phyloP scores from a whole-genome alignment of 2,113 vertebrate genomes.

The Leucosticte australis region DNA sequence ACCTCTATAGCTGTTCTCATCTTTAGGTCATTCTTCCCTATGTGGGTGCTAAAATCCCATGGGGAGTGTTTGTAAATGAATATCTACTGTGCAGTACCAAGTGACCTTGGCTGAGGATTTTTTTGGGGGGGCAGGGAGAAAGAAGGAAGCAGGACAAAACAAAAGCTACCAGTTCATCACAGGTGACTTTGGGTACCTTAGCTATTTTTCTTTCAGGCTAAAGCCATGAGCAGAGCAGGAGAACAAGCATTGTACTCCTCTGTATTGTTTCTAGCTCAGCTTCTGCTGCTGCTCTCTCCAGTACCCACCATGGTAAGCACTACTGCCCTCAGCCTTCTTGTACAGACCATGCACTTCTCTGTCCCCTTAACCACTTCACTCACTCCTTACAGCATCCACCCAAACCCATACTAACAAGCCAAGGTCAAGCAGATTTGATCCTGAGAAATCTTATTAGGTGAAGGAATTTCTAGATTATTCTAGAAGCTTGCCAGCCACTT shows the following conservation, averaged over 20 bases:
- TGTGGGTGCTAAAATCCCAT: not conserved
- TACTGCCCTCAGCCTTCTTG: not conserved
- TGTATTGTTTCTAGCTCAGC: not conserved
- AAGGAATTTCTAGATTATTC: not conserved
- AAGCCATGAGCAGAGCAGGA: not conserved
- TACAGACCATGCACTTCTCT: not conserved
- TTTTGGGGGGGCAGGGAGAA: not conserved
- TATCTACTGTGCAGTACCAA: not conserved
- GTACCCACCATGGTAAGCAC: not conserved
- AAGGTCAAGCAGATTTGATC: not conserved
- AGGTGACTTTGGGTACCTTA: not conserved
- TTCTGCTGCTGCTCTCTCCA: not conserved
- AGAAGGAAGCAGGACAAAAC: not conserved
- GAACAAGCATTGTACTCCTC: not conserved
- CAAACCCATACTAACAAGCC: not conserved
- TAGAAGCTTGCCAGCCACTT: not conserved
- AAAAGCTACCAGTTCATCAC: not conserved
- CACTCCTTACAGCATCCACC: not conserved
- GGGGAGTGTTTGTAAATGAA: not conserved
- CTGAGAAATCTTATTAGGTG: not conserved
- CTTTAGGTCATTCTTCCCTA: not conserved
- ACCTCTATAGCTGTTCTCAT: not conserved
- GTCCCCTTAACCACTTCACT: not conserved
- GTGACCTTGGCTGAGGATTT: not conserved
- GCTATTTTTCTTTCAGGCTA: not conserved